phyloP scores from a whole-genome alignment of 2,888 invertebrate genomes.

The Girardia tigrina region DNA sequence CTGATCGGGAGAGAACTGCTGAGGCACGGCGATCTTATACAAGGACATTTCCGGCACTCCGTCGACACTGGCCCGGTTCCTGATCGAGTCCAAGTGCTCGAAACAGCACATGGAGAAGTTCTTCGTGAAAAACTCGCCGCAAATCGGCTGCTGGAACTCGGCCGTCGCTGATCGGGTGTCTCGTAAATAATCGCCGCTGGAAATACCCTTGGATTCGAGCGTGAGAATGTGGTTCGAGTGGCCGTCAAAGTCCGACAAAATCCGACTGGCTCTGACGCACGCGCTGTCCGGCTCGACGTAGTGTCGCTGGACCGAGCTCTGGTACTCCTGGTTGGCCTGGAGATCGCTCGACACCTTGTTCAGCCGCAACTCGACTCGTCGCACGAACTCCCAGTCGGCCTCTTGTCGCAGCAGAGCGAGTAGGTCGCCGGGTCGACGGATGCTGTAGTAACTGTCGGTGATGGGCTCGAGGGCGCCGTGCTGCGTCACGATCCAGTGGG shows the following conservation, averaged over 20 bases:
- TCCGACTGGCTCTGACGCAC: conserved; percentile 58
- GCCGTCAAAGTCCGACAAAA: conserved; percentile 60
- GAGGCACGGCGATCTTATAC: conserved; percentile 34
- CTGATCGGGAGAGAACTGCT: conserved; percentile 25
- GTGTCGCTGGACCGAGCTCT: conserved; percentile 55
- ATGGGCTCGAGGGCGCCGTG: conserved; percentile 54
- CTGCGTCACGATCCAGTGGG: conserved; percentile 60
- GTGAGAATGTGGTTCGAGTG: conserved; percentile 51
- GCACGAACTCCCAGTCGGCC: conserved; percentile 52
- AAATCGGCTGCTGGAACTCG: not conserved
- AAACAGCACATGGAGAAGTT: conserved; percentile 58
- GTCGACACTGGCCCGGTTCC: conserved; percentile 8
- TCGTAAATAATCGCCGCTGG: not conserved
- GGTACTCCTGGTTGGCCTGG: conserved; percentile 51
- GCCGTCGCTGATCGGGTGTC: not conserved
- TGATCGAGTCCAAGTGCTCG: conserved; percentile 56
- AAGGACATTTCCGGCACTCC: conserved; percentile 33
- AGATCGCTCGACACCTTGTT: conserved; percentile 34
- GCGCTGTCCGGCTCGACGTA: conserved; percentile 57
- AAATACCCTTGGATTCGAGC: conserved; percentile 48
- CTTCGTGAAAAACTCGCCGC: conserved; percentile 52
- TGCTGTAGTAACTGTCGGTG: conserved; percentile 53
- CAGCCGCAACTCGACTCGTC: conserved; percentile 36
- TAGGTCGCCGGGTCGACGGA: conserved; percentile 62
- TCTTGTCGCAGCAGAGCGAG: conserved; percentile 65